A percentile compares a stretch with the other conserved stretches of the same genome.
Evolutionary conservation across 2,888 invertebrate genomes (phyloP).

Genomic region (Hemithea aestivaria): DNA sequence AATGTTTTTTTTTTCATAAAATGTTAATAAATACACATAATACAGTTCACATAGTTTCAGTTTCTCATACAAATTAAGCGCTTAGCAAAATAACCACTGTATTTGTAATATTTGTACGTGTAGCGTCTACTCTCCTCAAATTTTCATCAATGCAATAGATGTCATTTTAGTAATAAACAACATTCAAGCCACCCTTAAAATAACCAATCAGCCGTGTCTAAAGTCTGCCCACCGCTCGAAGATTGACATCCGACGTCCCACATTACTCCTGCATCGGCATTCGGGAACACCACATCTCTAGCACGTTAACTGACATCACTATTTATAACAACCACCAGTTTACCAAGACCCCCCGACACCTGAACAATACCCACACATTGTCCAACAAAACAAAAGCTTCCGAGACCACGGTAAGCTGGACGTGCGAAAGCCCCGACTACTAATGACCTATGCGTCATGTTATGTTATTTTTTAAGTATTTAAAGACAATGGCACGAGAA

Average conservation of each 20-base stretch:
- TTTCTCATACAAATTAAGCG: too few relatives aligned
- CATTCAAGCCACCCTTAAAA: constrained; percentile 6
- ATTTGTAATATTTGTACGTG: too few relatives aligned
- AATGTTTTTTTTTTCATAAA: too few relatives aligned
- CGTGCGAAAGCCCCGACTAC: constrained; percentile 31
- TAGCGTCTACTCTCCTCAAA: too few relatives aligned
- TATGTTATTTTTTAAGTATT: constrained; percentile 45
- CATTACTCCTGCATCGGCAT: constrained; percentile 63
- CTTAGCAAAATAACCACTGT: too few relatives aligned
- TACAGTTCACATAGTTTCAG: too few relatives aligned
- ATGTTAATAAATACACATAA: too few relatives aligned
- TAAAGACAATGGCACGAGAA: constrained; percentile 45
- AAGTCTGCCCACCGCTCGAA: constrained; percentile 21
- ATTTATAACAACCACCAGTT: constrained; percentile 55
- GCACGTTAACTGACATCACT: constrained; percentile 65
- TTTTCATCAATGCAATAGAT: too few relatives aligned
- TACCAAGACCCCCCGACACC: constrained; percentile 41
- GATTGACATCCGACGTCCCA: constrained; percentile 64
- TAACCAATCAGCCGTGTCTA: constrained; percentile 23
- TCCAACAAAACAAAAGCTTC: constrained; percentile 10
- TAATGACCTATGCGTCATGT: constrained; percentile 61
- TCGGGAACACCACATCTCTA: constrained; percentile 59
- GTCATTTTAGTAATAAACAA: neutral
- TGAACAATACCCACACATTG: constrained; percentile 35
- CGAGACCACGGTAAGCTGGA: constrained; percentile 34